Evolutionary conservation across 2,888 invertebrate species (phyloP).

Genomic region (Diarsia rubi): DNA sequence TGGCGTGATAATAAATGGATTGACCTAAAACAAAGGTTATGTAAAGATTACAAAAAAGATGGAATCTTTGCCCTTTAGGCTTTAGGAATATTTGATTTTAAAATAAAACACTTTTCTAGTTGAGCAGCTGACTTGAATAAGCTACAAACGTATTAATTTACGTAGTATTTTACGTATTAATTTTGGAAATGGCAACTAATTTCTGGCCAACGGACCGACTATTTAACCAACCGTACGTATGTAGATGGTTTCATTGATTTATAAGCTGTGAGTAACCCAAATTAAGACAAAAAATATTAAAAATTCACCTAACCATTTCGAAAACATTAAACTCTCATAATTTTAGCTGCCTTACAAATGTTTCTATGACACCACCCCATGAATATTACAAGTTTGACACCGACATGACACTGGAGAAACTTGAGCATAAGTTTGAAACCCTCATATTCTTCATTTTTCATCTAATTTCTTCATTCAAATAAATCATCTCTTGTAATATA

Average conservation of each 20-base stretch:
- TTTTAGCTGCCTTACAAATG: background rate
- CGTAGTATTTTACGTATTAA: no score
- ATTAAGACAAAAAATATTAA: background rate
- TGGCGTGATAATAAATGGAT: conserved; percentile 1
- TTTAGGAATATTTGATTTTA: background rate
- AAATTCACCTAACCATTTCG: background rate
- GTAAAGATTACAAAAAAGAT: background rate
- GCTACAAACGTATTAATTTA: no score
- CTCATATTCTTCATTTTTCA: conserved; percentile 15
- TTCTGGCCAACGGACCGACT: background rate
- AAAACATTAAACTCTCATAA: conserved; percentile 19
- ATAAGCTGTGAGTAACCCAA: background rate
- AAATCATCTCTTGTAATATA: conserved; percentile 33
- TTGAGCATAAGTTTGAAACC: conserved; percentile 37
- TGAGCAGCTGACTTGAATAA: background rate
- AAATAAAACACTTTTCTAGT: background rate
- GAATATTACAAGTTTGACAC: conserved; percentile 49
- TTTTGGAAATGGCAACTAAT: background rate
- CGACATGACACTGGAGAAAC: conserved; percentile 40
- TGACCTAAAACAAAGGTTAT: background rate
- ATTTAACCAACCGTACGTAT: no score
- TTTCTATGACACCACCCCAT: background rate
- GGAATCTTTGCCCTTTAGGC: no score
- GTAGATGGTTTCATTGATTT: background rate
- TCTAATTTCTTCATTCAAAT: no score